Evolutionary conservation across 1,140 invertebrate species (phyloP).

Genomic region (Anagrus nilaparvatae): DNA sequence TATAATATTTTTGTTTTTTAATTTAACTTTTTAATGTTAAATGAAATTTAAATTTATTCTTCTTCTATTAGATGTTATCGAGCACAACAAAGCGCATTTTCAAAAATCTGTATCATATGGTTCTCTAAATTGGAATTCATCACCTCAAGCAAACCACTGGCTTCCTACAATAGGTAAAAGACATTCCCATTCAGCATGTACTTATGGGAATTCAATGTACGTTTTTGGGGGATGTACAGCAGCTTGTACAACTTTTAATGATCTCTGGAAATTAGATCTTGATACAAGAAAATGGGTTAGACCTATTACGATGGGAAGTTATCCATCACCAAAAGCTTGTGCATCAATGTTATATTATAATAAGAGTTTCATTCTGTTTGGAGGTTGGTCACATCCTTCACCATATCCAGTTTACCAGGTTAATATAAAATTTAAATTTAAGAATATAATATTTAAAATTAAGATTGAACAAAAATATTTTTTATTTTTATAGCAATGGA

Average conservation of each 20-base stretch:
- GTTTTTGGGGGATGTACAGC: constrained; percentile 95
- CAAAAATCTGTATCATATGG: constrained; percentile 57
- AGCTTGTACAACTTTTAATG: constrained; percentile 91
- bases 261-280: constrained; percentile 89
- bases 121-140: constrained; percentile 57
- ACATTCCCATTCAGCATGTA: constrained; percentile 85
- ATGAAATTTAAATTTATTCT: constrained; percentile 6
- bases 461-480: not conserved
- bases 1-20: constrained; percentile 14
- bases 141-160: constrained; percentile 43
- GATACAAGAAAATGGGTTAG: constrained; percentile 73
- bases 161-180: constrained; percentile 70
- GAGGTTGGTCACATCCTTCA: constrained; percentile 91
- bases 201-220: constrained; percentile 78
- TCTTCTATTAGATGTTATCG: constrained; percentile 53
- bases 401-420: constrained; percentile 83
- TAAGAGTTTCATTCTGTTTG: constrained; percentile 79
- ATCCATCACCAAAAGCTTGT: constrained; percentile 93
- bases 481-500: constrained; percentile 46
- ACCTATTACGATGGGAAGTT: constrained; percentile 71
- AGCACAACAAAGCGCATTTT: constrained; percentile 55
- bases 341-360: constrained; percentile 81
- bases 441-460: not conserved
- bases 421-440: constrained; percentile 4
- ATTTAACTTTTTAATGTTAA: constrained; percentile 3